Conservation (phyloP, 2,888 invertebrate genomes). For the Drosophila emarginata region DNA sequence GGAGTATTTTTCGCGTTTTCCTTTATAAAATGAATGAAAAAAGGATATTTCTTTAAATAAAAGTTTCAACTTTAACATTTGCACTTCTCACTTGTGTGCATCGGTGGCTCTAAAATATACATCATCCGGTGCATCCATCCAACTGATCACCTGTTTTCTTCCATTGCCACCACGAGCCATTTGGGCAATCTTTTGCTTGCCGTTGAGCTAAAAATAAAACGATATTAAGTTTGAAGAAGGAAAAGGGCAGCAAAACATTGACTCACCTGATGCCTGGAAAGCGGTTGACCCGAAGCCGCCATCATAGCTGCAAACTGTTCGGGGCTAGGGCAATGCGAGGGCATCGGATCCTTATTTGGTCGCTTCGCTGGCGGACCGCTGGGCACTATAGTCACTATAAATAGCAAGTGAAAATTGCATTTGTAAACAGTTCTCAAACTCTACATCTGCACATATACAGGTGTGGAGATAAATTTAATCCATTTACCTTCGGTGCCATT, state of each 20-base stretch:
- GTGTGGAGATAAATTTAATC: not conserved
- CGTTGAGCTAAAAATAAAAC: constrained; percentile 86
- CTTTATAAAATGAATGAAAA: constrained; percentile 83
- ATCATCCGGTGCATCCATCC: constrained; percentile 99
- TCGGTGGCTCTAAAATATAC: constrained; percentile 97
- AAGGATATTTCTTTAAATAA: not conserved
- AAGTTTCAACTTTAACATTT: not conserved
- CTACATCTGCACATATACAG: not conserved
- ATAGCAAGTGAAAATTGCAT: not conserved
- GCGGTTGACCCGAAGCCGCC: constrained; percentile 87
- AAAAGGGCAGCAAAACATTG: not conserved
- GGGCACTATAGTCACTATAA: constrained; percentile 78
- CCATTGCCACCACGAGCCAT: constrained; percentile 89
- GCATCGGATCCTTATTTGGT: constrained; percentile 89
- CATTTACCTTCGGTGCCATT: constrained; percentile 80
- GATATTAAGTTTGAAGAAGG: not conserved
- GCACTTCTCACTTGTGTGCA: constrained; percentile 89
- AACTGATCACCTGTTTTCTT: constrained; percentile 96
- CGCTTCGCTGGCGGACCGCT: constrained; percentile 89
- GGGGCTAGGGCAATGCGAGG: constrained; percentile 87
- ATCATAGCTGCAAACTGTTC: constrained; percentile 89
- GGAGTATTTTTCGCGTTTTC: constrained; percentile 91
- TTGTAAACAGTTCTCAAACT: not conserved
- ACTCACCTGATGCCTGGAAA: constrained; percentile 88
- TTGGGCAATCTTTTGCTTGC: constrained; percentile 91